Percentiles rank a stretch among this genome's conserved stretches.
phyloP scores from a whole-genome alignment of 92 coral and sea anemone genomes.

The Parazoanthus darwini region DNA sequence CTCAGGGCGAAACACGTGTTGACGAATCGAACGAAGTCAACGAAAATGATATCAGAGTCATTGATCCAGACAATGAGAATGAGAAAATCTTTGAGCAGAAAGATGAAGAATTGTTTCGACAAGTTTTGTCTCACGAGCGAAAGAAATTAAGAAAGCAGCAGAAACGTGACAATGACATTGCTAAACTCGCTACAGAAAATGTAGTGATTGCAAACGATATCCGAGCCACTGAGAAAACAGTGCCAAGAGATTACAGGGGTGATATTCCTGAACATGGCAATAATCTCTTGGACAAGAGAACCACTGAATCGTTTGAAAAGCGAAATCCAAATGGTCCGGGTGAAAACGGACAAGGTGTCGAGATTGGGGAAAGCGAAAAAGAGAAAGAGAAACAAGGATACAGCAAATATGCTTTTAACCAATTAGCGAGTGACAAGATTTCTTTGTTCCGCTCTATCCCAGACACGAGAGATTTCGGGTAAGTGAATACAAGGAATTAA shows the following conservation, averaged over 20 bases:
- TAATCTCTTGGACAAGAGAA: not conserved
- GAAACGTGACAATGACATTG: not conserved
- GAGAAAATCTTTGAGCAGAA: not conserved
- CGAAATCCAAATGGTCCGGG: slow-evolving; percentile 84
- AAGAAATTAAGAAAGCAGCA: not conserved
- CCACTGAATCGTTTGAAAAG: slow-evolving; percentile 26
- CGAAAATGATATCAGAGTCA: slow-evolving; percentile 33
- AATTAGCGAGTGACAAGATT: slow-evolving; percentile 80
- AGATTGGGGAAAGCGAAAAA: slow-evolving; percentile 56
- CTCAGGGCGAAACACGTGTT: not conserved
- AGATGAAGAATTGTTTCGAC: slow-evolving; percentile 8
- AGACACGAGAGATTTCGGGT: slow-evolving; percentile 81
- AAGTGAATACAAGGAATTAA: slow-evolving; percentile 38
- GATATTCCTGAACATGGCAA: not conserved
- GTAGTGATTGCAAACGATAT: not conserved
- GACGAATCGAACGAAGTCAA: not conserved
- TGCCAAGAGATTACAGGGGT: too few species aligned
- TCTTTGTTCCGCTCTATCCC: slow-evolving; percentile 81
- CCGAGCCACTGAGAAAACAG: not conserved
- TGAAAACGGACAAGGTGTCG: slow-evolving; percentile 79
- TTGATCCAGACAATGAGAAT: slow-evolving; percentile 1
- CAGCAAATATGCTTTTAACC: slow-evolving; percentile 76
- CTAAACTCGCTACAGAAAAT: not conserved
- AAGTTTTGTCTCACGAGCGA: slow-evolving; percentile 12
- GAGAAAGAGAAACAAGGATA: slow-evolving; percentile 74